Evolutionary conservation across 2,888 invertebrate genomes (phyloP), one percentile per base, ranked within the genome.

Genomic region (Morinoia aosen): DNA sequence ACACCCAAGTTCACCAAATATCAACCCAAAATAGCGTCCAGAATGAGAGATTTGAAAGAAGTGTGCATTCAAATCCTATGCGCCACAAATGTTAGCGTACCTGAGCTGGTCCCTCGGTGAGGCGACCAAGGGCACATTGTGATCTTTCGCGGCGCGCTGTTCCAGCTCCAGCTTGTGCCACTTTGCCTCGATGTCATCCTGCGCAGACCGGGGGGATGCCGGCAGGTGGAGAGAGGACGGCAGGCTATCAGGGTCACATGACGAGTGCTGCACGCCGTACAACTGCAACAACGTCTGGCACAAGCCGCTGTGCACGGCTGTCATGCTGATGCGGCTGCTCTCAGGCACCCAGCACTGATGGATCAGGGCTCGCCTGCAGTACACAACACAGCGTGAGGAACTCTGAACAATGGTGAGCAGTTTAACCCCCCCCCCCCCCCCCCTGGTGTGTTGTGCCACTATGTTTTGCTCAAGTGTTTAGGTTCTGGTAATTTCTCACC

Each of bases 141-240:
- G 95, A 8, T 90, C 90, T 39, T n/a, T 91, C 0, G 88, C 11
- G 25, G 33, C 48, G 5, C 91, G 12, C 39, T 64, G 58, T 12
- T 25, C 10, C 61, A 33, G 33, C 61, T 39, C 61, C 91, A 76
- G 64, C 56, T 61, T 61, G 33, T 95, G 12, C 95, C 95, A 95
- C 94, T 94, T 94, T 56, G 64, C 88, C 94, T 95, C 95, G n/a
- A 95, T 88, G 94, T 95, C 95, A 19, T 95, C 95, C 88, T 93
- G 76, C 4, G n/a, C 64, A 39, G 61, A 76, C n/a, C 91, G 95
- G 25, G 91, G 95, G 0, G 91, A 93, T 7, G 58, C 33, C 19
- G 93, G 93, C 48, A 93, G 58, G 57, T 93, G 93, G 57, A 93
- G 93, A 58, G 93, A 93, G 10, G 57, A 57, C 25, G 93, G 56